Evolutionary conservation across 1,140 invertebrate genomes (phyloP).

Genomic region (Scaptomyza pallida): DNA sequence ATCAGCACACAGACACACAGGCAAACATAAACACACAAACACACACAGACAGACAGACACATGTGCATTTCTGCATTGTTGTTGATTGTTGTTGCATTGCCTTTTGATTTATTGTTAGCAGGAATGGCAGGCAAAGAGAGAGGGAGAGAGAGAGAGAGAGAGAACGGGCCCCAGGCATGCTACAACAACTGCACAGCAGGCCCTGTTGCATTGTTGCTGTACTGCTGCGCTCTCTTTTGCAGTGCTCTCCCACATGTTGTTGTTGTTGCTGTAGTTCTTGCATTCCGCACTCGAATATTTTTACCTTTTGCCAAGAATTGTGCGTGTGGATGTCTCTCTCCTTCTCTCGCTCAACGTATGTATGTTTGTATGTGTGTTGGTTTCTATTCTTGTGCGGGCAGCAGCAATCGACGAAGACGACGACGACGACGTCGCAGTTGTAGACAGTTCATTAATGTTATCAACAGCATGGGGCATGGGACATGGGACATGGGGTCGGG

Average conservation of each 20-base stretch:
- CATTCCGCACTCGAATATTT: slow-evolving; percentile 54
- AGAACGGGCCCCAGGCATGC: slow-evolving; percentile 19
- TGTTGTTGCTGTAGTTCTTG: slow-evolving; percentile 47
- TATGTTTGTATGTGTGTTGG: slow-evolving; percentile 25
- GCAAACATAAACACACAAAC: neutral
- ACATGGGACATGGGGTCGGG: slow-evolving; percentile 37
- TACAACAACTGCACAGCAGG: slow-evolving; percentile 26
- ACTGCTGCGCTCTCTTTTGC: neutral
- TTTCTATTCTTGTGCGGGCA: slow-evolving; percentile 75
- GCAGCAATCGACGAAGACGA: slow-evolving; percentile 21
- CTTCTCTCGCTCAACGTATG: neutral
- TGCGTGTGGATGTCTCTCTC: slow-evolving; percentile 44
- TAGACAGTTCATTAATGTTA: slow-evolving; percentile 80
- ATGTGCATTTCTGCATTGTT: slow-evolving; percentile 41
- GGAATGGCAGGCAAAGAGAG: no score
- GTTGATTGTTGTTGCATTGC: slow-evolving; percentile 40
- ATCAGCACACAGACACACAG: neutral
- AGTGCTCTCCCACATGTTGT: neutral
- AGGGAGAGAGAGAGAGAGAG: slow-evolving; percentile 25
- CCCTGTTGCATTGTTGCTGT: slow-evolving; percentile 26
- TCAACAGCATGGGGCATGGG: slow-evolving; percentile 49
- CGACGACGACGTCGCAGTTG: slow-evolving; percentile 38
- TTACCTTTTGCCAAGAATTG: slow-evolving; percentile 74
- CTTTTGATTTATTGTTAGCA: slow-evolving; percentile 76
- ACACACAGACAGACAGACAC: neutral